These are phyloP conservation scores for Dione vanillae DNA, from an alignment of 2,888 invertebrate genomes.

Conservation along the genomic window DNA sequence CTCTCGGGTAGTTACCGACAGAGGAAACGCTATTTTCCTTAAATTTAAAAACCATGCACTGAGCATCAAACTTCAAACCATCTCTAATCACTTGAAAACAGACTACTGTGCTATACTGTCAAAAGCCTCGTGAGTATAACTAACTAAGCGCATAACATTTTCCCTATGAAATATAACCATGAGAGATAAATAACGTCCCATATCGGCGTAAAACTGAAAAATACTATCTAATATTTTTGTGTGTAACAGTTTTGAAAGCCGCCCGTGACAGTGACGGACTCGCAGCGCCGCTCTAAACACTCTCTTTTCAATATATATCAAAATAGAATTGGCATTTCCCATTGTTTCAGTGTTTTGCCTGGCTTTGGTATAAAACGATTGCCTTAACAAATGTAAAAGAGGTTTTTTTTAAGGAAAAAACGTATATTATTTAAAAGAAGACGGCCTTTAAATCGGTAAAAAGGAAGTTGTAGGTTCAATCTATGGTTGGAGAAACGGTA, in stretches of 20 bases:
- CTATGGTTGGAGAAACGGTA: no score
- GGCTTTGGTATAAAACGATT: neutral
- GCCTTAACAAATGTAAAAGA: neutral
- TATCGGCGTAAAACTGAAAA: constrained; percentile 29
- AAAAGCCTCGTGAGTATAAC: neutral
- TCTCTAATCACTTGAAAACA: no score
- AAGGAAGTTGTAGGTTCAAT: no score
- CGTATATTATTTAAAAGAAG: no score
- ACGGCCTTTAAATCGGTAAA: no score
- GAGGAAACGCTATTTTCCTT: no score
- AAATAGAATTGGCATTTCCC: constrained; percentile 7
- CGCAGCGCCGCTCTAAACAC: constrained; percentile 14
- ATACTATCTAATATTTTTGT: constrained; percentile 37
- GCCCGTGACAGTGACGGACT: constrained; percentile 26
- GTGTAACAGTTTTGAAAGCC: constrained; percentile 20
- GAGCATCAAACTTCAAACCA: no score
- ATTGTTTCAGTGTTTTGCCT: neutral
- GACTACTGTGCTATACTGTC: no score
- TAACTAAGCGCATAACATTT: neutral
- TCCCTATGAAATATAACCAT: constrained; percentile 2
- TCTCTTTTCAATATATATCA: constrained; percentile 26
- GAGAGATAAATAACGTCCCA: constrained; percentile 23
- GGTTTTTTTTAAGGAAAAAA: no score
- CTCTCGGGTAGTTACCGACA: no score
- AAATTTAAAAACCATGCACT: no score